These are phyloP conservation scores for Cardiocondyla obscurior DNA, from an alignment of 1,140 invertebrate species.

Conservation along the genomic window DNA sequence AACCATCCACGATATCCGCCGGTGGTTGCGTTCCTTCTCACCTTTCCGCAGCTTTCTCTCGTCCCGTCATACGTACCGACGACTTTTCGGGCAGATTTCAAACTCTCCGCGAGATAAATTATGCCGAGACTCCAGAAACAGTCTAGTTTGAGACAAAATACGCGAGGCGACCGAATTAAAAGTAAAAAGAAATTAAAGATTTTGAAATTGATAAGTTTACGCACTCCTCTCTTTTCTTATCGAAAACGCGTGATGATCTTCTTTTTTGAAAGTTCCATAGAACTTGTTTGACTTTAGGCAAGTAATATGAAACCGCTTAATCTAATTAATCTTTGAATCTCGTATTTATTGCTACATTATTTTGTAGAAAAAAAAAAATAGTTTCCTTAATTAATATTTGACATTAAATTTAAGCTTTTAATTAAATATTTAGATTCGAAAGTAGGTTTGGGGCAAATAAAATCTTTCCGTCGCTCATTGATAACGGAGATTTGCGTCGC, in stretches of 20 bases:
- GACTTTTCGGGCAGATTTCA: conserved; percentile 3
- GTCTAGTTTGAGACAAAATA: not conserved
- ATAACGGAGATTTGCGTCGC: no score
- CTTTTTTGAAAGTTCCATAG: not conserved
- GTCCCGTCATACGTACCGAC: not conserved
- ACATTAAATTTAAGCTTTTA: not conserved
- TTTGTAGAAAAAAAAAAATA: no score
- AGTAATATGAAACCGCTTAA: not conserved
- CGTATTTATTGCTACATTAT: not conserved
- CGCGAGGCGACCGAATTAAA: not conserved
- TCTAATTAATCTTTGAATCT: not conserved
- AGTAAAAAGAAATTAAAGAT: no score
- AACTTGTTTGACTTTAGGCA: not conserved
- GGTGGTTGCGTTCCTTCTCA: not conserved
- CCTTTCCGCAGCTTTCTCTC: not conserved
- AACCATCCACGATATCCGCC: not conserved
- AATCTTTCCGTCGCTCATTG: not conserved
- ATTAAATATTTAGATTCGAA: not conserved
- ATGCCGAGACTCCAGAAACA: not conserved
- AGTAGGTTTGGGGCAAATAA: not conserved
- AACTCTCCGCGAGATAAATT: not conserved
- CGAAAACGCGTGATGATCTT: no score
- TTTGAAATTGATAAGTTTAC: no score
- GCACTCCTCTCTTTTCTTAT: no score
- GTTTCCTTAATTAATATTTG: no score